Evolutionary conservation across 2,797 vertebrate genomes (phyloP), one percentile per base, ranked within the genome.

Genomic region (Acanthurus tractus): DNA sequence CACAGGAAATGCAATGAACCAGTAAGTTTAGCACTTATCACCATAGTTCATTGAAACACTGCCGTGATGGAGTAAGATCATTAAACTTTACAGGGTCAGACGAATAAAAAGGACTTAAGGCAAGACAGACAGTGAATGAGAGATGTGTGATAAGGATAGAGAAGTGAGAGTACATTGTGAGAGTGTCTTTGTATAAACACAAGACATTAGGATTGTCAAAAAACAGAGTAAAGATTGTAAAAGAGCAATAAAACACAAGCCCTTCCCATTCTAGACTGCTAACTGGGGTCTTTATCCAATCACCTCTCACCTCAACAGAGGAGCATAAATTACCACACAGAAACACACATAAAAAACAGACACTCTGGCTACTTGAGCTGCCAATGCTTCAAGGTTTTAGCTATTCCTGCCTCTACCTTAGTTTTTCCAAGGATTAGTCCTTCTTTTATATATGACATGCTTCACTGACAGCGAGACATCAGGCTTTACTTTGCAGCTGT

Each of bases 241-340:
- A 79, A 77, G 8, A 38, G 66, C 13, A 63, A 59, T 69, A 56
- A 78, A 76, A 68, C n/a, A 48, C 11, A 38, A 61, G 29, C 11
- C 25, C 11, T 64, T 70, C 70, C 29, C 46, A 52, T 14, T 25
- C 68, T 6, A 34, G 14, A 63, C 73, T 52, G 63, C 61, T 52
- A 68, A 70, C 56, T 53, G 52, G 56, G 52, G 70, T 84, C 88
- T 71, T 79, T 62, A 82, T 85, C 71, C 50, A 34, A 53, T 81
- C 81, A 82, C 75, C 53, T 78, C 78, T 65, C 83, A 86, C 83
- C 61, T 84, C 72, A 68, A 78, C 48, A 63, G 6, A 50, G 36
- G 34, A 40, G 23, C 66, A 87, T 58, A 56, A 78, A 84, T 44
- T 18, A 49, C 65, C 38, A 29, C 56, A 14, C 18, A 61, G 53